Conservation (phyloP, 2,113 vertebrate species). For the Gobio gobio region DNA sequence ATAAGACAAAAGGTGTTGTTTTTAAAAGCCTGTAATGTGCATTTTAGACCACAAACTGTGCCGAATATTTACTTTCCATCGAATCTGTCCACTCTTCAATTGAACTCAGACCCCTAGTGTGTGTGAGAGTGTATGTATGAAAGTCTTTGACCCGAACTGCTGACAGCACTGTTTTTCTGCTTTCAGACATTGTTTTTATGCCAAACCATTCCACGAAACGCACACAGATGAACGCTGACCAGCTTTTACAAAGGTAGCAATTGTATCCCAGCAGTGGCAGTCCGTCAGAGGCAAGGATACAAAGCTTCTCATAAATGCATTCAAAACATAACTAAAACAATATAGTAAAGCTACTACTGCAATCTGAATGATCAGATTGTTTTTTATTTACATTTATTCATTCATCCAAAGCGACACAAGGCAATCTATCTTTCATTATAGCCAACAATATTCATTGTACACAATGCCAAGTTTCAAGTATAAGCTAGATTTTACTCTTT, state of each 20-base stretch:
- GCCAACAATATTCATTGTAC: not conserved
- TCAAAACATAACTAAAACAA: not conserved
- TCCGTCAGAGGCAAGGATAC: not conserved
- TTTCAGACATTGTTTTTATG: conserved; percentile 12
- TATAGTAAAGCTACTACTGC: not conserved
- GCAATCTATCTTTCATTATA: not conserved
- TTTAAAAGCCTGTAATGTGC: not conserved
- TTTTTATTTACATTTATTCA: not conserved
- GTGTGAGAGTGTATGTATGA: not conserved
- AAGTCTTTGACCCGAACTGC: conserved; percentile 9
- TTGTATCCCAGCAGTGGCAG: not conserved
- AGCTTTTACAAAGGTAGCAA: not conserved
- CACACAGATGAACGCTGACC: not conserved
- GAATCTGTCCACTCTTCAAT: conserved; percentile 6
- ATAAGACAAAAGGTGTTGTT: not conserved
- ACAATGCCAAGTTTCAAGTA: too few species aligned
- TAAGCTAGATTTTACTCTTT: too few species aligned
- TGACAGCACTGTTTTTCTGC: not conserved
- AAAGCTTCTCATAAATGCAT: not conserved
- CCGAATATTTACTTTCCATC: conserved; percentile 3
- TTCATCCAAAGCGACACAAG: not conserved
- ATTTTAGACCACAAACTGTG: conserved; percentile 7
- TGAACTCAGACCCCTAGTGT: conserved; percentile 8
- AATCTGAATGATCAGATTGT: not conserved
- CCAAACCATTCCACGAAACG: not conserved